These are phyloP conservation scores for Triplophysa yarkandensis DNA, from an alignment of 2,797 vertebrate species.

Conservation along the genomic window DNA sequence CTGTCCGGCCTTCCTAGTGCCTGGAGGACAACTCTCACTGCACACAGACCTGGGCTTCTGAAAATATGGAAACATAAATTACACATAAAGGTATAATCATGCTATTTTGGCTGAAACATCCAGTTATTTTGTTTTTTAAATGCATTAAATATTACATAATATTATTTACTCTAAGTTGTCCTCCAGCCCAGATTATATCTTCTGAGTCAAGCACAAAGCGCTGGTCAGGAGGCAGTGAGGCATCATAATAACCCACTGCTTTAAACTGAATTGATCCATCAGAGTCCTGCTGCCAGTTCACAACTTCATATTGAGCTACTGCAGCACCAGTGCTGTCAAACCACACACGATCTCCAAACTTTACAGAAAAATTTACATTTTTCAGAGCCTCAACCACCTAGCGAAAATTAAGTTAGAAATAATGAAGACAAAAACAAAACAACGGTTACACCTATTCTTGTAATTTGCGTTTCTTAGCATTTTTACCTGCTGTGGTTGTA, in stretches of 20 bases:
- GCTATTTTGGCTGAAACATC: too few relatives aligned
- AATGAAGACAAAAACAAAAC: background rate
- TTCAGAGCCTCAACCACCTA: conserved; percentile 72
- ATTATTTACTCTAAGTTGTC: conserved; percentile 58
- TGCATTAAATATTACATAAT: background rate
- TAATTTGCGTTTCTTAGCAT: background rate
- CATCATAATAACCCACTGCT: conserved; percentile 74
- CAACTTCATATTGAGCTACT: conserved; percentile 71
- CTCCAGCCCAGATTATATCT: conserved; percentile 69
- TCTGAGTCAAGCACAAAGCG: conserved; percentile 65
- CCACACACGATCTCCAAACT: conserved; percentile 68
- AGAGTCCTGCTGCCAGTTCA: conserved; percentile 73
- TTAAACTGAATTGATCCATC: conserved; percentile 67
- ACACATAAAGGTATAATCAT: background rate
- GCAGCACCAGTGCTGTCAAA: conserved; percentile 73
- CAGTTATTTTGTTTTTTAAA: too few relatives aligned
- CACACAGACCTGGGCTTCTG: conserved; percentile 75
- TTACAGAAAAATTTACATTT: conserved; percentile 69
- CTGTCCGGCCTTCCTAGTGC: conserved; percentile 71
- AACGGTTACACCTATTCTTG: background rate
- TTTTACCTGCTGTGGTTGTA: conserved; percentile 69
- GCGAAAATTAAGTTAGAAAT: background rate
- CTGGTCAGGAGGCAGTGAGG: conserved; percentile 65
- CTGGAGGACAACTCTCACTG: conserved; percentile 72
- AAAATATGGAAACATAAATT: background rate